A percentile compares a stretch with the other conserved stretches of the same genome.
Evolutionary conservation across 2,888 invertebrate species (phyloP).

Genomic region (Neoaliturus tenellus): DNA sequence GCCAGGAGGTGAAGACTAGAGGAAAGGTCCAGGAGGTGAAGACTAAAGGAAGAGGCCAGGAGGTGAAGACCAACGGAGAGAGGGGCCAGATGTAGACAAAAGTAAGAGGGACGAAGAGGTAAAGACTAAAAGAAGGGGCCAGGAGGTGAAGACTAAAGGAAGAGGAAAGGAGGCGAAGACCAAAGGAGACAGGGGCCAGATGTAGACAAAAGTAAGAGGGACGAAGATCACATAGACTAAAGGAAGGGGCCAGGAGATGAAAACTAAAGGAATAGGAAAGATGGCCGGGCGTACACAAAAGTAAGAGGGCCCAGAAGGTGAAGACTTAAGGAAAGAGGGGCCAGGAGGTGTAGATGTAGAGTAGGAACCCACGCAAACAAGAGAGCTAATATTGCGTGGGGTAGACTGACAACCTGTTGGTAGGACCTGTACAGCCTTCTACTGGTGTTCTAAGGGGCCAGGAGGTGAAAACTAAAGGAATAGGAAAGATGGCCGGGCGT

Average conservation of each 20-base stretch:
- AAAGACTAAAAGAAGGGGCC: not conserved
- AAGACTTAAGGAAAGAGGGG: not conserved
- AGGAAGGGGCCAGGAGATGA: constrained; percentile 4
- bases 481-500: too few species aligned
- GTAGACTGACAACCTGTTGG: not conserved
- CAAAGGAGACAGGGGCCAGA: not conserved
- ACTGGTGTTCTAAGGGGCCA: too few species aligned
- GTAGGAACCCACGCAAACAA: not conserved
- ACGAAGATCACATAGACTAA: not conserved
- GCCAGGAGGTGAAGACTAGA: not conserved
- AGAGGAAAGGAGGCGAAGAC: not conserved
- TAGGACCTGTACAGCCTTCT: constrained; percentile 14
- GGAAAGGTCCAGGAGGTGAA: constrained; percentile 5
- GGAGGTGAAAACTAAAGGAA: too few species aligned
- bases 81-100: not conserved
- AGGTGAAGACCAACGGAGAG: not conserved
- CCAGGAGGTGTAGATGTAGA: constrained; percentile 18
- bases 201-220: not conserved
- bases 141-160: not conserved
- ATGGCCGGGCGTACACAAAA: not conserved
- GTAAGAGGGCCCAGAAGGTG: not conserved
- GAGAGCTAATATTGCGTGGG: not conserved
- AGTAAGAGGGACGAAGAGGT: not conserved
- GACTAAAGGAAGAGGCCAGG: not conserved
- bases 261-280: not conserved